Evolutionary conservation across 1,140 invertebrate genomes (phyloP), one percentile per base, ranked within the genome.

Genomic region (Vollenhovia emeryi): DNA sequence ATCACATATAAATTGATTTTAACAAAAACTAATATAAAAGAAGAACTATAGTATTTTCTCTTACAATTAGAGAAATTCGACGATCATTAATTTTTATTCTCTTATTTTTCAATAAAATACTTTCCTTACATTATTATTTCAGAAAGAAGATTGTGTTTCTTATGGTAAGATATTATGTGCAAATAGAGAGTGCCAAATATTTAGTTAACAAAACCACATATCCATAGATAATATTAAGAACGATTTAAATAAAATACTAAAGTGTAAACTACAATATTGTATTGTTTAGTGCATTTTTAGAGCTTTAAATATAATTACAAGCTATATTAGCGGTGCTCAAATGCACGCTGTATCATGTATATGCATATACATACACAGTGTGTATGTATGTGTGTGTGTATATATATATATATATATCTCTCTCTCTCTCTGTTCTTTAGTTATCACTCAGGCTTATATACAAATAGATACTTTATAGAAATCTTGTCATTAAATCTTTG

Each of bases 191-290:
- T 24, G 62, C 13, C 4, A 43, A 66, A 68, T 52, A 74, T 50
- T 84, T 71, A 76, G 43, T 86, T 64, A 85, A 71, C 8, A 71
- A 50, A 82, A 62, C 45, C 11, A 62, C 27, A 84, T 45, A 2
- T 84, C 36, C 45, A 18, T 59, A 73, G 15, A 50, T 62, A 85
- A 76, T 85, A 87, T 36, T 84, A 71, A 40, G 62, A 75, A 50
- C 9, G 5, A 71, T 71, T 45, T 43, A 57, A 57, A 80, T 71
- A 71, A 43, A n/a, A 43, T 8, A 64, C 15, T 62, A 78, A 36
- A 79, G n/a, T 40, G 55, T 80, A 57, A 71, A 30, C 33, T 50
- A 52, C 13, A 4, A 78, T 30, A 50, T 76, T 4, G 64, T 27
- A 68, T 78, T 50, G 36, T 68, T 84, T 76, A 76, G 13, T 33